Evolutionary conservation across 1,140 invertebrate species (phyloP).

Genomic region (Hylaeus volcanicus): DNA sequence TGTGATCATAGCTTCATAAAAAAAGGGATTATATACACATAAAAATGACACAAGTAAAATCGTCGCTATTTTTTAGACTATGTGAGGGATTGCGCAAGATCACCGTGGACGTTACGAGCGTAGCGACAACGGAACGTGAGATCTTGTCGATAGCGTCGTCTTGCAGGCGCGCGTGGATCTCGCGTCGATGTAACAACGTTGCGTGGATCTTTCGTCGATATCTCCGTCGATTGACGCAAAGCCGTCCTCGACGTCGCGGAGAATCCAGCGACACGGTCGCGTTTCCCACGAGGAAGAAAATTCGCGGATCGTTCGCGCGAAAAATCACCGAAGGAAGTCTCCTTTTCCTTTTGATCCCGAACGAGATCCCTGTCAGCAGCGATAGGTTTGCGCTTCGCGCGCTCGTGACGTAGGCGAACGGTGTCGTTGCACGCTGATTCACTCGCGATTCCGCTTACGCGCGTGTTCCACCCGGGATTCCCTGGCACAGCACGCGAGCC

Average conservation of each 20-base stretch:
- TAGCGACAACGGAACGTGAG: too few relatives aligned
- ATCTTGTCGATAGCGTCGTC: too few relatives aligned
- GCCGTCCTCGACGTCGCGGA: neutral
- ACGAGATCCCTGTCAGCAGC: neutral
- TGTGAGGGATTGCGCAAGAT: too few relatives aligned
- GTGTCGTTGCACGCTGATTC: conserved; percentile 50
- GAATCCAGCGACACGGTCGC: neutral
- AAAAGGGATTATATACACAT: too few relatives aligned
- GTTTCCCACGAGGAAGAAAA: neutral
- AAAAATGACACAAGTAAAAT: too few relatives aligned
- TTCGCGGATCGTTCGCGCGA: neutral
- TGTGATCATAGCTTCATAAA: too few relatives aligned
- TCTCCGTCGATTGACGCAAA: neutral
- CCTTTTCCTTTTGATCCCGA: neutral
- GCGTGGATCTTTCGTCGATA: neutral
- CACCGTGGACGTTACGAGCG: too few relatives aligned
- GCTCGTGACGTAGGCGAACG: conserved; percentile 31
- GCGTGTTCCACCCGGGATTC: conserved; percentile 31
- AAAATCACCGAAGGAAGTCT: neutral
- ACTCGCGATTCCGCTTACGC: conserved; percentile 36
- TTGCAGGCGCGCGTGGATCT: neutral
- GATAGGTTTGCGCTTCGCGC: neutral
- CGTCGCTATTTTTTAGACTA: too few relatives aligned
- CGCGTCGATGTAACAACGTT: neutral
- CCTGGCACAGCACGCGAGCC: conserved; percentile 24